phyloP scores from a whole-genome alignment of 2,888 invertebrate species.

The Lasiommata megera region DNA sequence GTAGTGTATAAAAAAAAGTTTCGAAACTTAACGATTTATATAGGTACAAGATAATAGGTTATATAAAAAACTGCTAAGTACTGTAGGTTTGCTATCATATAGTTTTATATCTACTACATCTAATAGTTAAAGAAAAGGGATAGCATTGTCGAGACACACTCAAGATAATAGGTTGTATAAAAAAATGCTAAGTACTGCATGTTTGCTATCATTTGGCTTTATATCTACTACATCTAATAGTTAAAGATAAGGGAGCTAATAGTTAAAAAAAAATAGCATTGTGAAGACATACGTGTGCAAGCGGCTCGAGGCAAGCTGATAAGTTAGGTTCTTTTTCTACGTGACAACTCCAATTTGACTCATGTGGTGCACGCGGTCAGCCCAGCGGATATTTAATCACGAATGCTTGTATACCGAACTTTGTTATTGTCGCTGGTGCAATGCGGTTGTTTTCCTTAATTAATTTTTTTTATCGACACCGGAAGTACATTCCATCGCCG shows the following conservation, averaged over 20 bases:
- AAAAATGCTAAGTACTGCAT: no score
- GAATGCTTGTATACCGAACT: slow-evolving; percentile 26
- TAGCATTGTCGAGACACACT: background rate
- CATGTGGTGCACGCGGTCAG: slow-evolving; percentile 9
- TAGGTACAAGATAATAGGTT: no score
- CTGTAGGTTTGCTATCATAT: background rate
- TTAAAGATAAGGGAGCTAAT: background rate
- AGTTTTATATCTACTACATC: background rate
- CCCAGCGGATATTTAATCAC: slow-evolving; percentile 12
- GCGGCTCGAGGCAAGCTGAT: background rate
- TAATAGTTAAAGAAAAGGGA: background rate
- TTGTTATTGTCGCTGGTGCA: slow-evolving; percentile 25
- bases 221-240: background rate
- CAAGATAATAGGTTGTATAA: no score
- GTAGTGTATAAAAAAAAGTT: no score
- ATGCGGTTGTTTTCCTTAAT: slow-evolving; percentile 17
- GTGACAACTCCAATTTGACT: slow-evolving; percentile 22
- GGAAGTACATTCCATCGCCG: slow-evolving; percentile 32
- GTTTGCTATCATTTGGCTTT: background rate
- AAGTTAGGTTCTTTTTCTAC: slow-evolving; percentile 13
- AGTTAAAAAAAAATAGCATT: no score
- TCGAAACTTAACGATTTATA: no score
- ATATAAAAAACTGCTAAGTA: no score
- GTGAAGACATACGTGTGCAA: background rate
- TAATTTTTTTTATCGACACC: slow-evolving; percentile 30